Evolutionary conservation across 2,888 invertebrate genomes (phyloP).

Genomic region (Meteorus colon): DNA sequence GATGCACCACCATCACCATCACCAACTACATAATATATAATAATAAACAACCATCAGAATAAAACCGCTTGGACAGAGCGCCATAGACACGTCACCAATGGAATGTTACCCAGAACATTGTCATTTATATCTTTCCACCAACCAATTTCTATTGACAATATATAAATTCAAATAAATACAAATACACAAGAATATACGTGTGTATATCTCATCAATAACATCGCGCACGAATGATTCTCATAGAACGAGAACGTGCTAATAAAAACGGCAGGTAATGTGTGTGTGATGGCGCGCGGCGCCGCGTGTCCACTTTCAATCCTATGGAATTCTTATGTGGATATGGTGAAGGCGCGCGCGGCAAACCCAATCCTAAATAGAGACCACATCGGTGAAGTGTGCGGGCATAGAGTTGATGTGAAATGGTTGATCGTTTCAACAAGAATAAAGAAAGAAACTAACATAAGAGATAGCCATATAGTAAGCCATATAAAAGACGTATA

Average conservation of each 20-base stretch:
- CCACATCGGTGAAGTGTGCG: conserved; percentile 18
- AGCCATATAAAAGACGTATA: not conserved
- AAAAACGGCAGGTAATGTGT: conserved; percentile 44
- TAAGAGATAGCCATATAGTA: not conserved
- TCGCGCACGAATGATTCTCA: conserved; percentile 13
- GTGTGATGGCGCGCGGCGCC: conserved; percentile 34
- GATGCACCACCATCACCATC: not conserved
- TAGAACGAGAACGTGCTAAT: conserved; percentile 40
- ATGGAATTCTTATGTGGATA: conserved; percentile 42
- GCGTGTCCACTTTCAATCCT: conserved; percentile 34
- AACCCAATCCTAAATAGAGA: conserved; percentile 39
- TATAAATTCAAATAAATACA: not conserved
- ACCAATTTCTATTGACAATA: conserved; percentile 11
- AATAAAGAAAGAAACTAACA: not conserved
- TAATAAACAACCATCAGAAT: not conserved
- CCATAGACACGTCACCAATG: not conserved
- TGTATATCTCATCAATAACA: conserved; percentile 19
- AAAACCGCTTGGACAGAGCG: not conserved
- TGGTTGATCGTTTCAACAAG: conserved; percentile 10
- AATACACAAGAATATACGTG: not conserved
- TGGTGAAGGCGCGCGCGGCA: conserved; percentile 8
- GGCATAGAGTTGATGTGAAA: conserved; percentile 15
- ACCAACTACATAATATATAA: not conserved
- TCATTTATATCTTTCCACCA: conserved; percentile 19
- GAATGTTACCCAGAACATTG: not conserved